phyloP scores from a whole-genome alignment of 2,888 invertebrate genomes.

The Chrysotoxum bicinctum region DNA sequence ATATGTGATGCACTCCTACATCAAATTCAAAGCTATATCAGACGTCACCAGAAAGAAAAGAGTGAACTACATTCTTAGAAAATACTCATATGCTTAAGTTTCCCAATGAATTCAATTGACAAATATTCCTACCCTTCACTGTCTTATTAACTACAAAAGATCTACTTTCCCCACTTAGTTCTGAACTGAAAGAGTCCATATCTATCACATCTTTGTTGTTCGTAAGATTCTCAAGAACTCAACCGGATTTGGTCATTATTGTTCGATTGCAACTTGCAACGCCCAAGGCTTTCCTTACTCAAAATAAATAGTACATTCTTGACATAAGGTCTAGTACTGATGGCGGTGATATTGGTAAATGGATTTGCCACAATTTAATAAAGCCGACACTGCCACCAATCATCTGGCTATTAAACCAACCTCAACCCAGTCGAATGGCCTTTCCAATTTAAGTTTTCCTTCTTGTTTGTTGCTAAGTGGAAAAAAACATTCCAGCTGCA shows the following conservation, averaged over 20 bases:
- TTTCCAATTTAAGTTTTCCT: slow-evolving; percentile 28
- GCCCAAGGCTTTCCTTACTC: slow-evolving; percentile 30
- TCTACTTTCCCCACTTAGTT: neutral
- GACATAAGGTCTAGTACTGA: slow-evolving; percentile 19
- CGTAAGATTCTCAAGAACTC: slow-evolving; percentile 17
- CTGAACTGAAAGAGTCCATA: neutral
- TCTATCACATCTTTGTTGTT: neutral
- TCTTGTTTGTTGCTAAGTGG: slow-evolving; percentile 30
- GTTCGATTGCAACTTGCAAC: slow-evolving; percentile 12
- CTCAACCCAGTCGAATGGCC: slow-evolving; percentile 48
- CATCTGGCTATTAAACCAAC: slow-evolving; percentile 15
- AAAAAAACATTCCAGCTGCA: slow-evolving; percentile 3
- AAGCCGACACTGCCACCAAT: slow-evolving; percentile 1
- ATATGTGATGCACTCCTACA: too few species aligned
- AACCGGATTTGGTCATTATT: slow-evolving; percentile 46
- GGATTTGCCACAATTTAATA: slow-evolving; percentile 20
- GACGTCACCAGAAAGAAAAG: too few species aligned
- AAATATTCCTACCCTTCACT: too few species aligned
- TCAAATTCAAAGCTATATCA: too few species aligned
- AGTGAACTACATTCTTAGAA: too few species aligned
- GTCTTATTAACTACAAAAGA: too few species aligned
- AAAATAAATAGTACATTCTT: slow-evolving; percentile 37
- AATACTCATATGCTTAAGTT: too few species aligned
- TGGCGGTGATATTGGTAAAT: slow-evolving; percentile 33
- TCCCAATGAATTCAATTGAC: too few species aligned